Base-by-base conservation (phyloP, 2,797 vertebrate species). In the Macrochelys suwanniensis region DNA sequence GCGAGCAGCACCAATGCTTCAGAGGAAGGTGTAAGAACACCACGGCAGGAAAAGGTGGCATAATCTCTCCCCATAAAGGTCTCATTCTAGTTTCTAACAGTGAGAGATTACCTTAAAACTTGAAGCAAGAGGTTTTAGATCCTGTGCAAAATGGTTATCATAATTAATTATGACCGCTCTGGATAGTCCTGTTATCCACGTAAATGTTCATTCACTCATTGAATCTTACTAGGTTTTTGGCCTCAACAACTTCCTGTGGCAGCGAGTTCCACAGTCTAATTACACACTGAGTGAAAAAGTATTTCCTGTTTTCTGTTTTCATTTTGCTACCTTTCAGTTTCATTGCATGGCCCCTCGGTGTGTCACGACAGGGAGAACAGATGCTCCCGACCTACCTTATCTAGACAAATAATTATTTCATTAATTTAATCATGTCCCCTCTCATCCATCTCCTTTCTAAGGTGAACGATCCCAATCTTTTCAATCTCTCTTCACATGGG, bases 351-450 rank as follows among this genome's bases (percentile, higher is more conserved):
- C 94, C 88, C 96, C 94, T 95, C 89, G 92, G 91, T 93, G 88
- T 95, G 78, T 92, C 95, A 95, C 90, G 95, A 97, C 92, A 95
- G 93, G 94, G 92, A 97, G 96, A 97, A 95, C 92, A 94, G 96
- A 91, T 94, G 92, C 89, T 96, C 96, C 95, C 92, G 92, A 96
- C 96, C 95, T 94, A 96, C 90, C 95, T 95, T 95, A 93, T 85
- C 89, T 83, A 96, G 81, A 79, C 95, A 91, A 96, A 96, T 97
- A 92, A 95, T 97, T 97, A 96, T 97, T 95, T 88, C 95, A 76
- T 57, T 84, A 74, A 90, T 89, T 89, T 91, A 95, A 95, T 93
- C 76, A 59, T 81, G 95, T 96, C 90, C 84, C 76, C 79, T 91
- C 94, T 95, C 82, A 33, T 93, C 97, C 88, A 96, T 80, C 94